Evolutionary conservation across 2,888 invertebrate genomes (phyloP), one percentile per base, ranked within the genome.

Genomic region (Protula sp.): DNA sequence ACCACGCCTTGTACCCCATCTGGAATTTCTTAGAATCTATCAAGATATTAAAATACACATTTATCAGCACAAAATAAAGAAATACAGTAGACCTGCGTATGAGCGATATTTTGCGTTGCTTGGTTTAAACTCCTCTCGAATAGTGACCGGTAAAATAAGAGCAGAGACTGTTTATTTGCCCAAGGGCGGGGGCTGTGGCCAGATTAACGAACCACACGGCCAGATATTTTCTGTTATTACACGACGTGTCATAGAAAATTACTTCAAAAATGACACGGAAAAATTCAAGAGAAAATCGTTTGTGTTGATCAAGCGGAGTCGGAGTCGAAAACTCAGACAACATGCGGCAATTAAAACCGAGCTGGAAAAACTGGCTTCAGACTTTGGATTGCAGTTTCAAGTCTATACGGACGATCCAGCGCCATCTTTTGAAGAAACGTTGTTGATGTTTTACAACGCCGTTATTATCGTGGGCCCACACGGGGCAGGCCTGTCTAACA

Each of bases 371-470:
- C n/a, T 47, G 14, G 59, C 57, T 1, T 9, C 4, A 3, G n/a
- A 47, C n/a, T 57, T 22, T 27, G 30, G 31, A 19, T 51, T 61
- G 30, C 14, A 27, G 30, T 47, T 59, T 30, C 19, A 47, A 29
- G 52, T 64, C 26, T 64, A 57, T 47, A 26, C 24, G 27, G 64
- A 64, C 54, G 54, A 61, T n/a, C 61, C 55, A 2, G 24, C 29
- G 9, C 64, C 64, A 19, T 22, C 54, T 14, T 27, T 57, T 9
- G 31, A 56, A 3, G 47, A 30, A 1, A 54, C 60, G 2, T 4
- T 5, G n/a, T 5, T 2, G 28, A 47, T 60, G 54, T 60, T 60
- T 48, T 27, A 57, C 30, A n/a, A n/a, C 4, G 60, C 60, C 14
- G 1, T 53, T n/a, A 14, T 55, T 27, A 29, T 60, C 3, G 60